phyloP scores from a whole-genome alignment of 2,113 vertebrate species.

The Syngnathus floridae region DNA sequence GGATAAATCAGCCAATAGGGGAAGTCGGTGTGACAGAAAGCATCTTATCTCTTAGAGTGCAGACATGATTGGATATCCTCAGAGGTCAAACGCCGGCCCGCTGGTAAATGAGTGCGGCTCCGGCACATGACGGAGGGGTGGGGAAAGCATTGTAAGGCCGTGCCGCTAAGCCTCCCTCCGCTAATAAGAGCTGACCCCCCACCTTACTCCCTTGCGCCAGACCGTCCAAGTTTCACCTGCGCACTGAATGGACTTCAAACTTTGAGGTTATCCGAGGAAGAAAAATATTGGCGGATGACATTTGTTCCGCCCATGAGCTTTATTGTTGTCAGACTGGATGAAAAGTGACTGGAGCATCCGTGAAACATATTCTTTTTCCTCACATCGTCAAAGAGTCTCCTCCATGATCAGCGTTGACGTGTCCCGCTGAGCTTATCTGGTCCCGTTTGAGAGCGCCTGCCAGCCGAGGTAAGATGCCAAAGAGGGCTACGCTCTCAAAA shows the following conservation, averaged over 20 bases:
- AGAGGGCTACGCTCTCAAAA: slow-evolving; percentile 18
- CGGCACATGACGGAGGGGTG: slow-evolving; percentile 57
- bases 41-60: slow-evolving; percentile 53
- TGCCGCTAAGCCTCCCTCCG: slow-evolving; percentile 25
- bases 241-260: slow-evolving; percentile 31
- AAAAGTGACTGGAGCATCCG: slow-evolving; percentile 28
- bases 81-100: slow-evolving; percentile 15
- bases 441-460: slow-evolving; percentile 25
- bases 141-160: slow-evolving; percentile 53
- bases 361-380: slow-evolving; percentile 28
- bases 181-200: slow-evolving; percentile 61
- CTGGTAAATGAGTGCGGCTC: slow-evolving; percentile 24
- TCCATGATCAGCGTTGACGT: slow-evolving; percentile 36
- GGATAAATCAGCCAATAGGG: slow-evolving; percentile 38
- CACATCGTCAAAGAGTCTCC: slow-evolving; percentile 20
- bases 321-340: slow-evolving; percentile 34
- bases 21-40: slow-evolving; percentile 27
- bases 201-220: slow-evolving; percentile 18
- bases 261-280: slow-evolving; percentile 8
- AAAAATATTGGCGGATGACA: slow-evolving; percentile 11
- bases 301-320: slow-evolving; percentile 21
- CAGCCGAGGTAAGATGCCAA: slow-evolving; percentile 56
- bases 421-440: slow-evolving; percentile 37
- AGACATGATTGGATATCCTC: slow-evolving; percentile 49
- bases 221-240: slow-evolving; percentile 43